A percentile compares a stretch with the other conserved stretches of the same genome.
phyloP scores from a whole-genome alignment of 2,888 invertebrate genomes.

The Diplazon laetatorius region DNA sequence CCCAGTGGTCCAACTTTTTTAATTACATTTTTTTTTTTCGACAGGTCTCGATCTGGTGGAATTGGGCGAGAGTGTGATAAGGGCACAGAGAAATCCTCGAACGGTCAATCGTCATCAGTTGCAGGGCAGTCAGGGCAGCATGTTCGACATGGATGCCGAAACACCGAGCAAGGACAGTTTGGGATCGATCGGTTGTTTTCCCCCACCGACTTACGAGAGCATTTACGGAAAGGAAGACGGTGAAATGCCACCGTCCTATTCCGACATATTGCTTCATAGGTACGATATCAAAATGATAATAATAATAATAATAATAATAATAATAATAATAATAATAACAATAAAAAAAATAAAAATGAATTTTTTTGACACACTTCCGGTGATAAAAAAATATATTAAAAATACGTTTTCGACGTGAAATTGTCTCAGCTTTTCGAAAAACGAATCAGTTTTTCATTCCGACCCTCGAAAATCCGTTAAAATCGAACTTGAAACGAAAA shows the following conservation, averaged over 20 bases:
- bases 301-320: too few relatives aligned
- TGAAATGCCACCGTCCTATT: conserved; percentile 79
- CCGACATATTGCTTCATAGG: conserved; percentile 79
- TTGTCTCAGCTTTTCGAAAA: too few relatives aligned
- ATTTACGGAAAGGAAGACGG: conserved; percentile 82
- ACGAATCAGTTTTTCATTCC: too few relatives aligned
- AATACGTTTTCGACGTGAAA: too few relatives aligned
- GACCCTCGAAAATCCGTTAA: too few relatives aligned
- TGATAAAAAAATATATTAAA: too few relatives aligned
- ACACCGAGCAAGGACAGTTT: conserved; percentile 84
- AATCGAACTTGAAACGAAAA: too few relatives aligned
- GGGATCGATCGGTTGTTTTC: conserved; percentile 82
- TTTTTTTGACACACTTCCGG: too few relatives aligned
- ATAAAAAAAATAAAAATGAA: too few relatives aligned
- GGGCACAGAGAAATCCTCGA: conserved; percentile 80
- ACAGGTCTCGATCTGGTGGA: conserved; percentile 84
- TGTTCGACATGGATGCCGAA: conserved; percentile 82
- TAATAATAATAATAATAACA: too few relatives aligned
- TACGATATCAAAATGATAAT: too few relatives aligned
- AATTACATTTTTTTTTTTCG: background rate
- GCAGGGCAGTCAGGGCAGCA: conserved; percentile 80
- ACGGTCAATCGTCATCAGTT: conserved; percentile 80
- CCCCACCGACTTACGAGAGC: conserved; percentile 84
- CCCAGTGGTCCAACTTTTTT: too few relatives aligned
- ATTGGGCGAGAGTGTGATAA: conserved; percentile 83